Conservation (phyloP, 1,140 invertebrate genomes). For the Microplitis mediator region DNA sequence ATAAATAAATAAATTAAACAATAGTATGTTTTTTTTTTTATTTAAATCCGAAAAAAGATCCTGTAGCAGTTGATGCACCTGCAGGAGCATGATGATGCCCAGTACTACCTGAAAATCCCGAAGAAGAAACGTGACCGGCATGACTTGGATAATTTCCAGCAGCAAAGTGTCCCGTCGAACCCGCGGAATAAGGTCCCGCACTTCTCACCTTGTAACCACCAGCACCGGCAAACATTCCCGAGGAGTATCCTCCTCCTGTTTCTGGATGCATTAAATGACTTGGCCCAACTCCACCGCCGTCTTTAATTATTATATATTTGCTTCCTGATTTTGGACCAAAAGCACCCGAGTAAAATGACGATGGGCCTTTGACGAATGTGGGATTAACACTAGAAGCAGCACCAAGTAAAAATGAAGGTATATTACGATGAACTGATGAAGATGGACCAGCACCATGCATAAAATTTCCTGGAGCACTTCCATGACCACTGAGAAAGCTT, state of each 20-base stretch:
- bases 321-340: constrained; percentile 31
- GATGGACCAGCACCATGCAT: background rate
- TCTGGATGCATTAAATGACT: constrained; percentile 19
- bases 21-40: constrained; percentile 5
- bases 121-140: background rate
- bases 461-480: constrained; percentile 21
- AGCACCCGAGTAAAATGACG: constrained; percentile 28
- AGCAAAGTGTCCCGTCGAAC: constrained; percentile 8
- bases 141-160: background rate
- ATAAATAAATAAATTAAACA: constrained; percentile 32
- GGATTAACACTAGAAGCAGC: constrained; percentile 27
- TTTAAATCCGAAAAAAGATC: constrained; percentile 7
- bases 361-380: constrained; percentile 31
- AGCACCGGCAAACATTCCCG: constrained; percentile 22
- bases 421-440: background rate
- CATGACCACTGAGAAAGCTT: constrained; percentile 17
- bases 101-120: constrained; percentile 20
- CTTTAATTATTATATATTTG: constrained; percentile 38
- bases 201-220: constrained; percentile 31
- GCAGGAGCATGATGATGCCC: background rate
- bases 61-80: background rate
- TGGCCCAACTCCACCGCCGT: constrained; percentile 22
- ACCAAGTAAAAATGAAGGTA: constrained; percentile 18
- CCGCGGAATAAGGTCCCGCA: constrained; percentile 14
- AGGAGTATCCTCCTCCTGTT: constrained; percentile 13